phyloP scores from a whole-genome alignment of 2,888 invertebrate genomes.

The Cryptosula pallasiana region DNA sequence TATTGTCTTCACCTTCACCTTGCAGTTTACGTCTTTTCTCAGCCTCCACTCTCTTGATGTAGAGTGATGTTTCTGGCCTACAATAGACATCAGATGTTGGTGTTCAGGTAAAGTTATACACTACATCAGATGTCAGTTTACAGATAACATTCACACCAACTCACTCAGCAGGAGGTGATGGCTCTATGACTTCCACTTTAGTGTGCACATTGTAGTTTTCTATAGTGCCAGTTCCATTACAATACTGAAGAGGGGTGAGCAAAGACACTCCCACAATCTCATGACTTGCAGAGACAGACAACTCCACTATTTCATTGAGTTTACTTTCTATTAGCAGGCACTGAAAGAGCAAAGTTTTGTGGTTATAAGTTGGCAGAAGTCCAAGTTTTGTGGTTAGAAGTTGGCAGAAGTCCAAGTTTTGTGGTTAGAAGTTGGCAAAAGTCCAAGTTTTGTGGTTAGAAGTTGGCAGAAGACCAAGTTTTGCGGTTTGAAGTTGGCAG shows the following conservation, averaged over 20 bases:
- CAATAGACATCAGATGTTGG: constrained; percentile 27
- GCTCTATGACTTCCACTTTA: constrained; percentile 71
- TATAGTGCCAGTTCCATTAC: constrained; percentile 36
- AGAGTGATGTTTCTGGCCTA: constrained; percentile 90
- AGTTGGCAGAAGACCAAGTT: too few species aligned
- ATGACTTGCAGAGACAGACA: constrained; percentile 74
- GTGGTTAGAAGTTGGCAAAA: too few species aligned
- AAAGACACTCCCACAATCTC: constrained; percentile 62
- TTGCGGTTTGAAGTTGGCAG: too few species aligned
- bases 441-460: too few species aligned
- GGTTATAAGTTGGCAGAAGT: too few species aligned
- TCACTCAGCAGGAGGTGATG: constrained; percentile 74
- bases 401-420: too few species aligned
- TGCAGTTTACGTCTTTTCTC: constrained; percentile 80
- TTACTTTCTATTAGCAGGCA: constrained; percentile 71
- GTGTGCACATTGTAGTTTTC: constrained; percentile 62
- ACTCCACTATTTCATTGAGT: constrained; percentile 70
- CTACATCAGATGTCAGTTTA: too few species aligned
- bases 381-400: too few species aligned
- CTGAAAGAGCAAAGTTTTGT: too few species aligned
- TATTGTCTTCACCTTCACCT: constrained; percentile 64
- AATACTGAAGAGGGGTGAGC: constrained; percentile 54
- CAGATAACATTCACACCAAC: constrained; percentile 40
- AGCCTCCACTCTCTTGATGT: constrained; percentile 84
- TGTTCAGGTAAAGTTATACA: too few species aligned